Evolutionary conservation across 2,888 invertebrate genomes (phyloP), one percentile per base, ranked within the genome.

Genomic region (Trissolcus japonicus): DNA sequence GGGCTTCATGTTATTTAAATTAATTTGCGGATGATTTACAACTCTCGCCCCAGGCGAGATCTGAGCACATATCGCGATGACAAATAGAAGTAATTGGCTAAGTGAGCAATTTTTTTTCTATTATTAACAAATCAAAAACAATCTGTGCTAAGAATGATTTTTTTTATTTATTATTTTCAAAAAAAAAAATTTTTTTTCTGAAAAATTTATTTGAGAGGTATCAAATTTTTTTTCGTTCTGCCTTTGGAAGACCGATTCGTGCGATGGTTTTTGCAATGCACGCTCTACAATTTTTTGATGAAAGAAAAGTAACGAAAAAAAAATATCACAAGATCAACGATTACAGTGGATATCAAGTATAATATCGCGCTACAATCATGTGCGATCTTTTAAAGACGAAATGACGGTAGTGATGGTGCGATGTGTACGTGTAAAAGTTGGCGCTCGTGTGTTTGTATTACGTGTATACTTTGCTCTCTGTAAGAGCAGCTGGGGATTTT

Each of bases 391-490:
- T 61, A 72, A 60, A 43, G 43, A 59, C 54, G 65, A 78, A 78
- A 78, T 74, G 69, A 74, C 74, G 78, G 77, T 69, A 62, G 72
- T 77, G 63, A 68, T 73, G 68, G 72, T 73, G 77, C 48, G 54
- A 55, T 35, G 54, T 72, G 67, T 76, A 77, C 77, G 68, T 73
- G 77, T 68, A 56, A 77, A 67, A 68, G 65, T 68, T 16, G 57
- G 14, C 68, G 62, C 63, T 59, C 67, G 71, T 63, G 77, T 77
- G 73, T 77, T 77, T 72, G 77, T 68, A 63, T 73, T 77, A 68
- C 72, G 72, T 73, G 72, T 55, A 61, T 51, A 57, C 17, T 46
- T 16, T 60, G 21, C 21, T 53, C 62, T 55, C n/a, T 61, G 54
- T 57, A 41, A 66, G 56, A 7, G 60, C 56, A 60, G 56, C 63